Evolutionary conservation across 92 coral and sea anemone genomes (phyloP).

Genomic region (Muricea muricata): DNA sequence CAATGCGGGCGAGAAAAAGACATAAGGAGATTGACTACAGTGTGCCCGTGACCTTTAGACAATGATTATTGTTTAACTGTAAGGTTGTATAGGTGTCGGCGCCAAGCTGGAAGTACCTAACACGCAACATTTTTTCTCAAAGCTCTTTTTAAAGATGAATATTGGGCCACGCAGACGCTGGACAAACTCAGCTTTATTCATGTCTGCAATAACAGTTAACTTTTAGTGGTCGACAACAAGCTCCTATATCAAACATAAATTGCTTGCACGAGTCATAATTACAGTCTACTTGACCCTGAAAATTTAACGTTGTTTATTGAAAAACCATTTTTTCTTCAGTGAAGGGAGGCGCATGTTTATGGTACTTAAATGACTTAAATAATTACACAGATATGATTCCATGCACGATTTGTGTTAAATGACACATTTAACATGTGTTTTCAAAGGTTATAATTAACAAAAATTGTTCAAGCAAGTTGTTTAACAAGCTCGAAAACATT

Average conservation of each 20-base stretch:
- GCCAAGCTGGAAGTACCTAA: neutral
- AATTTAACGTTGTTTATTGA: neutral
- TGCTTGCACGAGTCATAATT: neutral
- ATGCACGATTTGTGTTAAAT: too few species aligned
- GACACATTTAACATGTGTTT: too few species aligned
- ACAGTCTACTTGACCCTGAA: constrained; percentile 1
- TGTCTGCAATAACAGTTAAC: neutral
- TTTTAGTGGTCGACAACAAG: neutral
- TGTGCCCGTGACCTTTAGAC: neutral
- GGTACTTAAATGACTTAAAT: too few species aligned
- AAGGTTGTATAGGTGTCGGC: neutral
- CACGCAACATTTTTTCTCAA: neutral
- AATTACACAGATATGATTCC: too few species aligned
- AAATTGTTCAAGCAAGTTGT: too few species aligned
- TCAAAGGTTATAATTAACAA: too few species aligned
- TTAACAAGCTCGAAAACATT: too few species aligned
- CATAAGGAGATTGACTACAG: neutral
- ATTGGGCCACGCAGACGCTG: neutral
- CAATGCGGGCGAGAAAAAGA: neutral
- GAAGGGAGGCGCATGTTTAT: too few species aligned
- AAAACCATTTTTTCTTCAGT: too few species aligned
- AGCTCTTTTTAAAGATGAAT: neutral
- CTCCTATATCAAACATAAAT: neutral
- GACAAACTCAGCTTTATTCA: neutral
- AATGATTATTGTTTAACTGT: neutral